Conservation (phyloP, 2,888 invertebrate genomes). For the Dolichopus griseipennis region DNA sequence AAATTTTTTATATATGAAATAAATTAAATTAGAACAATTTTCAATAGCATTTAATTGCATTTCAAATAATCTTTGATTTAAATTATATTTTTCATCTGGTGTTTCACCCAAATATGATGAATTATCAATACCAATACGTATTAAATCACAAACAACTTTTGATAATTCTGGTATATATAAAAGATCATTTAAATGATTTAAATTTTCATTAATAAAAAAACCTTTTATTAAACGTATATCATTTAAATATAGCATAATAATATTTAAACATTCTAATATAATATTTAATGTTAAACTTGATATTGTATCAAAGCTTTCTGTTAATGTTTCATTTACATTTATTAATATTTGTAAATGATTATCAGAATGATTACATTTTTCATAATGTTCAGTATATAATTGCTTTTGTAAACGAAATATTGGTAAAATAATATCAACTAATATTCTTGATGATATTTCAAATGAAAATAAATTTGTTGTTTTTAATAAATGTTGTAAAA, state of each 20-base stretch:
- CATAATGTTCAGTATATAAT: conserved; percentile 9
- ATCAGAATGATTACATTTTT: not conserved
- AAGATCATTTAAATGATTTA: conserved; percentile 37
- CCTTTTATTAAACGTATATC: conserved; percentile 38
- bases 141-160: conserved; percentile 37
- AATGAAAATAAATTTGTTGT: conserved; percentile 35
- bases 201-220: conserved; percentile 39
- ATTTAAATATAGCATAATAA: conserved; percentile 38
- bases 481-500: conserved; percentile 38
- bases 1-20: conserved; percentile 1
- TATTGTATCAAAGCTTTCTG: not conserved
- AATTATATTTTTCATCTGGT: conserved; percentile 29
- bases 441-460: conserved; percentile 34
- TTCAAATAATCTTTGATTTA: conserved; percentile 34
- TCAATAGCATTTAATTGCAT: conserved; percentile 30
- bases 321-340: not conserved
- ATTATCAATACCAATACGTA: conserved; percentile 41
- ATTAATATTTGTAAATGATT: conserved; percentile 7
- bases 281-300: conserved; percentile 18
- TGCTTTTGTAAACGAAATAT: conserved; percentile 35
- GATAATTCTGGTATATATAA: conserved; percentile 34
- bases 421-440: conserved; percentile 38
- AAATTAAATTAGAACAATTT: conserved; percentile 7
- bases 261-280: conserved; percentile 36
- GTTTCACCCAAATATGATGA: conserved; percentile 37